Evolutionary conservation across 2,797 vertebrate genomes (phyloP), one percentile per base, ranked within the genome.

Genomic region (Urophycis tenuis): DNA sequence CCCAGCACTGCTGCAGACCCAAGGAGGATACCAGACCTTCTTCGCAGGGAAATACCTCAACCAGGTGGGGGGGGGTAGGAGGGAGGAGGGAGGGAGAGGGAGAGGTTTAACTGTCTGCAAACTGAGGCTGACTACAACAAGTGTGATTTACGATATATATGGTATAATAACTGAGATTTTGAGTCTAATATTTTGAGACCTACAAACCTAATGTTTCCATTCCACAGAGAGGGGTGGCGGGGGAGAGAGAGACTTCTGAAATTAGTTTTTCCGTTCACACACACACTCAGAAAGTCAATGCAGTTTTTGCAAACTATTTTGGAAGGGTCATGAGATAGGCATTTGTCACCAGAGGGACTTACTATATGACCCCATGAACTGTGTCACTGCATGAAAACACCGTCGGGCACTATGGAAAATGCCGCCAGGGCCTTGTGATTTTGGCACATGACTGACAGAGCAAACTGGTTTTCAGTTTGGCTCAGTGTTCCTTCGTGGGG

Each of bases 11-110:
- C 94, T 99, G 78, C 92, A 91, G 82, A 80, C 84, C 1, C 49
- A 85, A 41, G 93, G 91, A 76, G 93, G 92, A n/a, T 99, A 99
- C 88, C 96, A 97, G 81, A 99, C 97, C 0, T 99, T 99, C 88
- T 99, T 98, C 77, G 96, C 97, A 73, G 97, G 97, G 77, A 99
- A 99, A 80, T 99, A 99, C 78, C 93, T 99, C 74, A 99, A 98
- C 85, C 95, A 98, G 96, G 97, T 98, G 86, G 53, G 35, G 1
- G 1, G 22, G 1, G 34, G 14, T 2, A 5, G 2, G 15, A 19
- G 14, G 15, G 39, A 25, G 22, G 53, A 25, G 22, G 60, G 33
- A 36, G 31, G n/a, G 14, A 6, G 70, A 71, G 19, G 1, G 14
- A 33, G 29, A 30, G 70, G n/a, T n/a, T n/a, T n/a, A n/a, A n/a